Conservation (phyloP, 64 coral and sea anemone species). For the Astreopora myriophthalma region DNA sequence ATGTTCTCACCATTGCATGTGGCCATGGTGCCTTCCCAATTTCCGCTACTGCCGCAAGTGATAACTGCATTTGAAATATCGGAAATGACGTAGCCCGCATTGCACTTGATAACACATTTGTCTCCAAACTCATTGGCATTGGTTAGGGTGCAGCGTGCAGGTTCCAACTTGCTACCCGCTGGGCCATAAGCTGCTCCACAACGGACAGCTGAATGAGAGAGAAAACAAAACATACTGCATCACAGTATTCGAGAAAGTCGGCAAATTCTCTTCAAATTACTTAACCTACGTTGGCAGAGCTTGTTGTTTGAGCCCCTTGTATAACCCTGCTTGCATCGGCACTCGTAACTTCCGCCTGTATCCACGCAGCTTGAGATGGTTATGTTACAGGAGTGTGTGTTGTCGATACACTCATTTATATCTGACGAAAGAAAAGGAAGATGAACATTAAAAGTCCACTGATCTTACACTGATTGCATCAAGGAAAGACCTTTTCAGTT, state of each 20-base stretch:
- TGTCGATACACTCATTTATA: constrained; percentile 12
- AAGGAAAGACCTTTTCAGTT: background rate
- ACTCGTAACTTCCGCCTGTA: background rate
- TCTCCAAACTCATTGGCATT: constrained; percentile 62
- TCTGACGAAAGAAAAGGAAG: background rate
- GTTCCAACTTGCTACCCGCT: background rate
- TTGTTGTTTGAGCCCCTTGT: constrained; percentile 15
- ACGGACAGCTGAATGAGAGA: constrained; percentile 7
- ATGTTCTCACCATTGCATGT: constrained; percentile 42
- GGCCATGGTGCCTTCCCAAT: constrained; percentile 5
- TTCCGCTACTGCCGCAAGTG: background rate
- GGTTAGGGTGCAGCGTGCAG: constrained; percentile 37
- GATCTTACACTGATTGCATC: no score
- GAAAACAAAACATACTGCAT: background rate
- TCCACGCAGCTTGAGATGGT: background rate
- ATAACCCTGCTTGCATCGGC: constrained; percentile 27
- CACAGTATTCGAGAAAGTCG: background rate
- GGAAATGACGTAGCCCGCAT: constrained; percentile 33
- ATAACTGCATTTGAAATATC: background rate
- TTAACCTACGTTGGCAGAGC: constrained; percentile 25
- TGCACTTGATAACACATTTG: constrained; percentile 49
- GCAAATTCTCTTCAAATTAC: background rate
- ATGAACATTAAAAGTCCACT: no score
- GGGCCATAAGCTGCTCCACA: constrained; percentile 6
- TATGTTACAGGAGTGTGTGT: background rate